A percentile compares a stretch with the other conserved stretches of the same genome.
Conservation (phyloP, 2,797 vertebrate genomes). For the Gastrophryne carolinensis region DNA sequence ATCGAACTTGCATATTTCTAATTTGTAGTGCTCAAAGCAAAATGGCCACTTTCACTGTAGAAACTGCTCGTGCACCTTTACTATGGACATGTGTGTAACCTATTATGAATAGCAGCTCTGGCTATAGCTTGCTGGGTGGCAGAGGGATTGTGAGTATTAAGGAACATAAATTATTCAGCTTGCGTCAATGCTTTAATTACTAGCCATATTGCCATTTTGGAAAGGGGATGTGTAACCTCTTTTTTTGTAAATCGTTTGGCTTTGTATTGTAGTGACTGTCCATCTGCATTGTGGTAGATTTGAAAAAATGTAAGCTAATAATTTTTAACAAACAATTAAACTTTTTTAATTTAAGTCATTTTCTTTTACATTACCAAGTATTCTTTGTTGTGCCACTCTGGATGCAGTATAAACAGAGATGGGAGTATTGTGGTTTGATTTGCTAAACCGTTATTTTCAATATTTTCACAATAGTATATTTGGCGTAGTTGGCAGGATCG, state of each 20-base stretch:
- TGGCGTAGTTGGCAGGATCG: neutral
- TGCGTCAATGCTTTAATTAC: neutral
- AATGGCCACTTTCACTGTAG: neutral
- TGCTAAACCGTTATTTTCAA: neutral
- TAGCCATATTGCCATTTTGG: neutral
- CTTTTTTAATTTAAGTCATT: no score
- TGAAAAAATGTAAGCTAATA: neutral
- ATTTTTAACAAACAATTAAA: no score
- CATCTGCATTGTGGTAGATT: slow-evolving; percentile 2
- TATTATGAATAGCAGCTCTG: neutral
- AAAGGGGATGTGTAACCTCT: neutral
- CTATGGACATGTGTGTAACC: neutral
- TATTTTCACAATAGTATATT: neutral
- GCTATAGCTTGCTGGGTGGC: neutral
- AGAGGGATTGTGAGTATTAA: neutral
- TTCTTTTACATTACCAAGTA: neutral
- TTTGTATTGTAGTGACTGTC: neutral
- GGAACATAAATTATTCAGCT: neutral
- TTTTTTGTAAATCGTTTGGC: neutral
- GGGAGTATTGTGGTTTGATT: neutral
- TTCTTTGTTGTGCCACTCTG: neutral
- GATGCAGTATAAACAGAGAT: neutral
- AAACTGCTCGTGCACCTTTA: neutral
- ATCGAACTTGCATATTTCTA: neutral
- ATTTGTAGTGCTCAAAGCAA: neutral